Evolutionary conservation across 2,888 invertebrate species (phyloP).

Genomic region (Caenorhabditis sp.): DNA sequence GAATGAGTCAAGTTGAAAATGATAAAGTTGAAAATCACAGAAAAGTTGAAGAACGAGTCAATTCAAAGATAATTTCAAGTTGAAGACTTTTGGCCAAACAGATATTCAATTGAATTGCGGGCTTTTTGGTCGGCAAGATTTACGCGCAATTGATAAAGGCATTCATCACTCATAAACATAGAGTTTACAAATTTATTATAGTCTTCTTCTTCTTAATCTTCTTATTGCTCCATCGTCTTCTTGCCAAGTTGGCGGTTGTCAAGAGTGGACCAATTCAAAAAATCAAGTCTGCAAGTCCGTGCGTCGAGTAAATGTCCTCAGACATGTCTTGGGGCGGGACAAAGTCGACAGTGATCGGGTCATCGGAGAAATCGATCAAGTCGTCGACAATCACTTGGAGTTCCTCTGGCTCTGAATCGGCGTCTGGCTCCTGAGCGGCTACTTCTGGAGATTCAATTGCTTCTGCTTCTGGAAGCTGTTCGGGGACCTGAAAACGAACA

Average conservation of each 20-base stretch:
- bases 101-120: no score
- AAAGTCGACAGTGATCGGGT: not conserved
- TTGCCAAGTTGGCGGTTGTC: no score
- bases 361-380: conserved; percentile 56
- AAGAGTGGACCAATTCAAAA: conserved; percentile 24
- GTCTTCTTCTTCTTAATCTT: not conserved
- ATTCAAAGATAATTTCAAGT: no score
- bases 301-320: not conserved
- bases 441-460: no score
- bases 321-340: no score
- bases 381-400: conserved; percentile 12
- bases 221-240: not conserved
- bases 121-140: no score
- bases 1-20: no score
- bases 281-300: conserved; percentile 36
- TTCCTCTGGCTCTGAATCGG: not conserved
- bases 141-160: no score
- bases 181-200: not conserved
- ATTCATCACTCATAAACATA: not conserved
- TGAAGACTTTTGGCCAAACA: no score
- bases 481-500: not conserved
- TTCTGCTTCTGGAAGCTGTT: conserved; percentile 13
- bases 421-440: not conserved
- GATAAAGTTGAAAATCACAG: no score
- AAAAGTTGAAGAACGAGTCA: no score